Evolutionary conservation across 2,797 vertebrate species (phyloP), one percentile per base, ranked within the genome.

Genomic region (Botia almorhae): DNA sequence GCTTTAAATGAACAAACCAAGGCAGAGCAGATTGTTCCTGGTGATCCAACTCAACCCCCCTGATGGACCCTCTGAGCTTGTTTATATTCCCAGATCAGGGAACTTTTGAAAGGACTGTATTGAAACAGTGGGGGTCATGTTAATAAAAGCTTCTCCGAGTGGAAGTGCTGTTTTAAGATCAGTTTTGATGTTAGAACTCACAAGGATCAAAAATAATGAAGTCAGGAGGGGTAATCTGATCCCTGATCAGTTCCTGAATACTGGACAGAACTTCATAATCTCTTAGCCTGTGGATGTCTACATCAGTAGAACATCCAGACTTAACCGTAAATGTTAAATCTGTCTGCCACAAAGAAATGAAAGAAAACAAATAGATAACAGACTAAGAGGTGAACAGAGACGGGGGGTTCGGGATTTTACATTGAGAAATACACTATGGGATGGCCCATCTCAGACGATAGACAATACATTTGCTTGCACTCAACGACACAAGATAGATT

Each of bases 251-350:
- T 70, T 74, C 33, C 12, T n/a, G 14, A 73, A 46, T 26, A 10
- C 43, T 36, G 7, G 21, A 63, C 51, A 50, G 61, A 65, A 13
- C 6, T 76, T 74, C 63, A 26, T 73, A 74, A 80, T 74, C 70
- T 74, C 17, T 63, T 78, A 21, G 11, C 70, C 69, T 71, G 76
- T 84, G 76, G 78, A 50, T 72, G 58, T 83, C 78, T 76, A 85
- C 84, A 87, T 87, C 80, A 82, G 80, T 74, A 64, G 50, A 76
- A 78, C 82, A 76, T 67, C 56, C 81, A 74, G 74, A 73, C 83
- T 76, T 73, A 60, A 74, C 82, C 75, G 80, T 87, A 87, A 89
- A 80, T 82, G 87, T 89, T 89, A 78, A 81, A 76, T 78, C 71
- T 84, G 83, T 86, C 84, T 63, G 55, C 74, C 36, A 51, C 2